Base-by-base conservation (phyloP, 2,113 vertebrate genomes). In the Ceuthmochares aereus region DNA sequence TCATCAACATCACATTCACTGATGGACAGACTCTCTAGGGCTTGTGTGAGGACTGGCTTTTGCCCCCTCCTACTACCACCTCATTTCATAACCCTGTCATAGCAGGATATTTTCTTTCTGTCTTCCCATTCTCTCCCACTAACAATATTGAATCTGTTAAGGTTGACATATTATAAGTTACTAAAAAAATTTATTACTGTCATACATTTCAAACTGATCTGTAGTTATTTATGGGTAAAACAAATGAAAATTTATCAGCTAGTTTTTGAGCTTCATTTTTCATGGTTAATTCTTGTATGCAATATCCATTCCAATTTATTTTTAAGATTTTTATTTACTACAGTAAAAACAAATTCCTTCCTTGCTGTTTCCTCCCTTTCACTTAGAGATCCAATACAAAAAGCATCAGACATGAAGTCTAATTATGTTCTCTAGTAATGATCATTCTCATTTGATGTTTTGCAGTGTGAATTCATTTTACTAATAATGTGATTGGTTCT, bases 281-380 rank as follows among this genome's bases (percentile, higher is more conserved):
- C 42, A 40, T n/a, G 63, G 54, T 40, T 85, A 92, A 76, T 91
- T 76, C 27, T 54, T 54, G 8, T 52, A 37, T 14, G 8, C 59
- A 89, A 87, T n/a, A 87, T 19, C 9, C 72, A 76, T 95, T 93
- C 42, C 36, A 78, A 87, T 75, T 74, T 90, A 91, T 93, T 94
- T 92, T 93, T 93, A 81, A 70, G 54, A 85, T 72, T 79, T 40
- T 92, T 69, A 67, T 79, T 94, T 78, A 87, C 74, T 52, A 23
- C 22, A 78, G 59, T 59, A 79, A 89, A 93, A 84, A 11, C n/a
- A 92, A 89, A 93, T 84, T 89, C 32, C 59, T 78, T 67, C 7
- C 1, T 32, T 95, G 29, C 32, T 89, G 4, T 73, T 87, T 87
- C 58, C 18, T 60, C 16, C 7, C 23, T 86, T 90, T 76, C 70